Evolutionary conservation across 2,888 invertebrate species (phyloP).

Genomic region (Drosophila mercatorum): DNA sequence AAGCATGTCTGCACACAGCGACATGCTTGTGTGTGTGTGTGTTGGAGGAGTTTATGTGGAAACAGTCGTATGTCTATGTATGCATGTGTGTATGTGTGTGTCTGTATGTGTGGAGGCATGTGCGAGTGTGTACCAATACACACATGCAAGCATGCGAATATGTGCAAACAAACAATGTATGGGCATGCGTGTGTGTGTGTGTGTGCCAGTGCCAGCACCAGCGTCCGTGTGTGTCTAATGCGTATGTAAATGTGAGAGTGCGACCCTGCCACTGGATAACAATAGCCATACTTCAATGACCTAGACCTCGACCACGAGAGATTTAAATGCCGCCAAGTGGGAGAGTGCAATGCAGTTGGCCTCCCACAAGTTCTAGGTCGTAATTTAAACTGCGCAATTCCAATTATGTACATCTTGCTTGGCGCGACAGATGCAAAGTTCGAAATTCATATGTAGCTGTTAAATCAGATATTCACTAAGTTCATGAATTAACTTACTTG

Average conservation of each 20-base stretch:
- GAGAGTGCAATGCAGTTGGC: conserved; percentile 12
- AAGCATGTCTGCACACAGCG: conserved; percentile 1
- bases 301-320: conserved; percentile 48
- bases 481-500: not conserved
- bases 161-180: conserved; percentile 8
- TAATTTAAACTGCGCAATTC: conserved; percentile 41
- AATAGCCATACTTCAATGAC: conserved; percentile 46
- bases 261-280: conserved; percentile 46
- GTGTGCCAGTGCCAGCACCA: not conserved
- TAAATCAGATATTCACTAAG: not conserved
- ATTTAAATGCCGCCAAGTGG: conserved; percentile 40
- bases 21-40: too few species aligned
- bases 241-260: conserved; percentile 34
- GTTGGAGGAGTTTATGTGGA: too few species aligned
- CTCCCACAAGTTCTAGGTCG: conserved; percentile 15
- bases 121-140: not conserved
- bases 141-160: conserved; percentile 2
- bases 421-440: conserved; percentile 13
- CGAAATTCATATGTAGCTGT: not conserved
- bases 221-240: conserved; percentile 18
- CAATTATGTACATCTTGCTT: conserved; percentile 10
- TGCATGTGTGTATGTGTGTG: not conserved
- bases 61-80: not conserved
- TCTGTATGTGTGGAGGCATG: not conserved
- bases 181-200: conserved; percentile 9